Conservation (phyloP, 2,888 invertebrate species). For the Vannuccia rotundouncinata region DNA sequence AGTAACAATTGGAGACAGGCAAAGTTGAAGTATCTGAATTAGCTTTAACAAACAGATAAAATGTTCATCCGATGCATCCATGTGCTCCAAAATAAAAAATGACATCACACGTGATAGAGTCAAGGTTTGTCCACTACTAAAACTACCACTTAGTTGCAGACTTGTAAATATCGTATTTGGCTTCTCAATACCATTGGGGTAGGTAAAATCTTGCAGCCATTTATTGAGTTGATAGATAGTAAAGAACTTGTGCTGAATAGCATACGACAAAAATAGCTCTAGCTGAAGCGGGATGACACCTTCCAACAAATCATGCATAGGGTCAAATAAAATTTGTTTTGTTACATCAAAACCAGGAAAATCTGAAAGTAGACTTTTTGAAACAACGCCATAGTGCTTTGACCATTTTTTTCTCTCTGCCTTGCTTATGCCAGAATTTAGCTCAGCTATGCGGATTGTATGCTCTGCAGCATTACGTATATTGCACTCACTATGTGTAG, state of each 20-base stretch:
- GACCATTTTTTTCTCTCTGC: neutral
- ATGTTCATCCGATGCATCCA: neutral
- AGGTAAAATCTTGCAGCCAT: neutral
- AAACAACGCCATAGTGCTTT: neutral
- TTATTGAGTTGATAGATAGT: neutral
- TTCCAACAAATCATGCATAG: slow-evolving; percentile 19
- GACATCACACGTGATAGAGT: neutral
- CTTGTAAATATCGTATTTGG: neutral
- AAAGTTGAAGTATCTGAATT: neutral
- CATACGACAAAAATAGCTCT: neutral
- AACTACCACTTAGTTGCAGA: neutral
- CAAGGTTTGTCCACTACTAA: slow-evolving; percentile 20
- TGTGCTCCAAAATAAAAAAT: neutral
- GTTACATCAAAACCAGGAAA: slow-evolving; percentile 26
- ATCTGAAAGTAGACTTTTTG: neutral
- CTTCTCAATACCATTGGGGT: slow-evolving; percentile 1
- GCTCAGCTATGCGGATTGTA: neutral
- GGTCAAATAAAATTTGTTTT: slow-evolving; percentile 13
- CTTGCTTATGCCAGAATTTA: slow-evolving; percentile 12
- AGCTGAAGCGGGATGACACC: neutral
- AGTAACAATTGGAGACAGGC: slow-evolving; percentile 8
- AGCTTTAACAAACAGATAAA: neutral
- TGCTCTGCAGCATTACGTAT: slow-evolving; percentile 18
- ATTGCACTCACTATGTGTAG: neutral
- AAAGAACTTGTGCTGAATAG: neutral